Conservation (phyloP, 2,113 vertebrate genomes). For the Colossoma macropomum region DNA sequence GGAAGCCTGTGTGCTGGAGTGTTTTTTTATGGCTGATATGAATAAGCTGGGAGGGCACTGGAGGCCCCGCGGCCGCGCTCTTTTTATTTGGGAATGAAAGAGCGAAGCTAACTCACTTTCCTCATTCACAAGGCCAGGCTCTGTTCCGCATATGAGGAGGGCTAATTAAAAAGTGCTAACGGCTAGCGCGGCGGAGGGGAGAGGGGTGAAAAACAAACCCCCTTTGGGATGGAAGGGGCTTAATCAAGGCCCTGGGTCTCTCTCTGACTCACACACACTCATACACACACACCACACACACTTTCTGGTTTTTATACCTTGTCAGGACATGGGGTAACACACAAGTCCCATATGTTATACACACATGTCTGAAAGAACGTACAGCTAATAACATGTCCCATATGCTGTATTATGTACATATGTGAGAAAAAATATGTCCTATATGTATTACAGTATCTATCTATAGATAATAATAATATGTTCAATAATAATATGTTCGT, state of each 20-base stretch:
- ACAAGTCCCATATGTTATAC: neutral
- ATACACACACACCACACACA: constrained; percentile 1
- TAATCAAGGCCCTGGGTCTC: constrained; percentile 48
- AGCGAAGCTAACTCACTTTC: constrained; percentile 48
- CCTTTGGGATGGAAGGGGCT: constrained; percentile 58
- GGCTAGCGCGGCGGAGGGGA: constrained; percentile 53
- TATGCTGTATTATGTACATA: neutral
- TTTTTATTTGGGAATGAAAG: constrained; percentile 29
- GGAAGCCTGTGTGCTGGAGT: neutral
- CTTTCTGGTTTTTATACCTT: neutral
- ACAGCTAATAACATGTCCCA: neutral
- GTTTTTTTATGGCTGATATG: constrained; percentile 5
- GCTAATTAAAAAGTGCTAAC: constrained; percentile 81
- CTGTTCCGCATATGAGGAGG: constrained; percentile 24
- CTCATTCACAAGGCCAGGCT: constrained; percentile 53
- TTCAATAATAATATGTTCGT: too few relatives aligned
- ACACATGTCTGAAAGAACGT: too few relatives aligned
- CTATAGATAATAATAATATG: too few relatives aligned
- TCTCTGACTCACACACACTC: constrained; percentile 12
- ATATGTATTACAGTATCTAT: too few relatives aligned
- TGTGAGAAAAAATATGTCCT: too few relatives aligned
- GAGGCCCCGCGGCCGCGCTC: constrained; percentile 1
- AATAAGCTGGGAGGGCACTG: constrained; percentile 22
- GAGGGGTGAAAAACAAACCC: constrained; percentile 54
- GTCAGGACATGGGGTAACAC: neutral